Conservation (phyloP, 1,140 invertebrate genomes). For the Atta texana region DNA sequence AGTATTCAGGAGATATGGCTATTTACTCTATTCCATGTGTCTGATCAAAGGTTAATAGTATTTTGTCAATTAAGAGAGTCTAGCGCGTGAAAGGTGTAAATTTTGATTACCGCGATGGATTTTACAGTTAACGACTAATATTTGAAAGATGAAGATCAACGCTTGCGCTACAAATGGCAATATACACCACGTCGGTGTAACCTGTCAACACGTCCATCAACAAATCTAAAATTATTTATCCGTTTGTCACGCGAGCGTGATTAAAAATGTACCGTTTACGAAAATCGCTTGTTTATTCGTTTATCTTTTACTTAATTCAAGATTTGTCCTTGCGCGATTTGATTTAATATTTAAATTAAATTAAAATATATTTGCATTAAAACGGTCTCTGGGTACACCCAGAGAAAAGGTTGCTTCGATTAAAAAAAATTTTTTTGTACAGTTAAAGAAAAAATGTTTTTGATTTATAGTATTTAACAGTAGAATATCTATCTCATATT, state of each 20-base stretch:
- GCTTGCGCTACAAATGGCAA: neutral
- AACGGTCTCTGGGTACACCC: neutral
- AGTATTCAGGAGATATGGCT: neutral
- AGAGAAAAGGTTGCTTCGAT: no score
- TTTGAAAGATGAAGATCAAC: constrained; percentile 35
- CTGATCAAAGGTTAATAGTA: constrained; percentile 31
- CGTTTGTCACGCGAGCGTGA: neutral
- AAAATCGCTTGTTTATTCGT: neutral
- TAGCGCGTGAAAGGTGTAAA: neutral
- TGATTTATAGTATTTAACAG: no score
- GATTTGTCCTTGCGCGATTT: neutral
- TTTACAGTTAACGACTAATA: constrained; percentile 3
- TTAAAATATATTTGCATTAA: neutral
- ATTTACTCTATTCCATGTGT: neutral
- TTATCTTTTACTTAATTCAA: neutral
- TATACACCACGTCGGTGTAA: neutral
- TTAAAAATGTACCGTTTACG: neutral
- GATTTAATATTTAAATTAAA: neutral
- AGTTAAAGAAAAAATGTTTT: no score
- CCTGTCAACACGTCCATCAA: neutral
- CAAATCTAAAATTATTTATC: constrained; percentile 2
- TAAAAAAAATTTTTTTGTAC: no score
- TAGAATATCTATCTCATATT: no score
- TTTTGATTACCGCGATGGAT: constrained; percentile 14
- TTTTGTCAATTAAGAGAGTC: constrained; percentile 22